Conservation (phyloP, 2,113 vertebrate genomes). For the Furnarius figulus region DNA sequence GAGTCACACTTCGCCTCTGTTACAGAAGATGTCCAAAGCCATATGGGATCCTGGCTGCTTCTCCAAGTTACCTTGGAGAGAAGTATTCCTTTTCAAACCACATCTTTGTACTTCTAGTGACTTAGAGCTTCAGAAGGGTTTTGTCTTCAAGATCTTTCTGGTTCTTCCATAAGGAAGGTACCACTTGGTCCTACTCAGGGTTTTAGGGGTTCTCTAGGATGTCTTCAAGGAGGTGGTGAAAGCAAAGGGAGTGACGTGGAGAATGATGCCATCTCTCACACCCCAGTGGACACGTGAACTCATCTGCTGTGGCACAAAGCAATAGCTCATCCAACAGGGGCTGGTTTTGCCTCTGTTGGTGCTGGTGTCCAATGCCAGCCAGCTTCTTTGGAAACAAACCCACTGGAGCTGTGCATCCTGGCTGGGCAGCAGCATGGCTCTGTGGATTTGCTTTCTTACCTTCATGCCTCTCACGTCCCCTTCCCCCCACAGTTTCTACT, state of each 20-base stretch:
- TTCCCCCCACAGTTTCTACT: not conserved
- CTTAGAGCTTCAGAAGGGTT: not conserved
- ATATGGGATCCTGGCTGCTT: not conserved
- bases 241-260: not conserved
- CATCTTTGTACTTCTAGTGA: not conserved
- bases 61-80: not conserved
- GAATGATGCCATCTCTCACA: not conserved
- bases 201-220: not conserved
- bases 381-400: not conserved
- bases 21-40: not conserved
- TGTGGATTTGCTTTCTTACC: not conserved
- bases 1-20: not conserved
- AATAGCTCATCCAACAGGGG: not conserved
- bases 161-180: not conserved
- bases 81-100: not conserved
- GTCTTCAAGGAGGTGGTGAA: not conserved
- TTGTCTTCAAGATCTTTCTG: not conserved
- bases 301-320: not conserved
- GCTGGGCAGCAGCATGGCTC: not conserved
- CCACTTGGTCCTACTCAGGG: not conserved
- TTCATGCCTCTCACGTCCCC: not conserved
- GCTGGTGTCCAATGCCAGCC: not conserved
- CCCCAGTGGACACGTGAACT: not conserved
- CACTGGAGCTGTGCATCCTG: not conserved
- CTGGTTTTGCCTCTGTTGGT: not conserved